Base-by-base conservation (phyloP, 2,888 invertebrate species). In the Lamellibrachia satsuma region DNA sequence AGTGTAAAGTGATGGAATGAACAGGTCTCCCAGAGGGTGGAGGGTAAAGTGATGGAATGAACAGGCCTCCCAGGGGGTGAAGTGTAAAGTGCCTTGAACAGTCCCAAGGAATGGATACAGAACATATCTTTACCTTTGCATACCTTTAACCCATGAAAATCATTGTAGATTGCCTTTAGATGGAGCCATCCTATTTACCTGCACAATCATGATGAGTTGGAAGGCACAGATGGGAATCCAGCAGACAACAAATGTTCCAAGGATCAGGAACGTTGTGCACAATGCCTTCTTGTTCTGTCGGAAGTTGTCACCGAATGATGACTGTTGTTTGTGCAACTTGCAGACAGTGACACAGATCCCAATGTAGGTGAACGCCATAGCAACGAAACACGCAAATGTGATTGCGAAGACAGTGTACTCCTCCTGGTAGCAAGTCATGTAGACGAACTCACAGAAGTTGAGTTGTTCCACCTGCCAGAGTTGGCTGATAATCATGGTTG, bases 371-470 rank as follows among this genome's bases (percentile, higher is more conserved):
- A 94, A 95, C 6, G 93, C 92, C 92, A 96, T 95, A 7, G 94
- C 93, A 55, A 95, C 90, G 8, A 95, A 93, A 90, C 95, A 94
- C 7, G 95, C 55, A 27, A 95, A 92, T 0, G 95, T 94, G 3
- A 95, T 93, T 15, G 93, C 94, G 52, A 95, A 94, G 9, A 95
- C 93, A 8, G 95, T 93, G 93, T 95, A 95, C 91, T 96, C 95
- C 2, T 95, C 95, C 60, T 95, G 95, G 93, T 95, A 96, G 27
- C 93, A 93, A 2, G 94, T 94, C 90, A 94, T 94, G 57, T 94
- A 93, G 39, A 95, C 94, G 52, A 93, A 94, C 92, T 95, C 95
- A 93, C 96, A 96, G 94, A 94, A 95, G 93, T 95, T 93, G 91
- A 91, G 93, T 90, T 92, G 92, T 90, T 93, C 93, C 51, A 92